Percentiles rank a stretch among this genome's conserved stretches.
Evolutionary conservation across 64 coral and sea anemone genomes (phyloP).

Genomic region (Anthopleura sola): DNA sequence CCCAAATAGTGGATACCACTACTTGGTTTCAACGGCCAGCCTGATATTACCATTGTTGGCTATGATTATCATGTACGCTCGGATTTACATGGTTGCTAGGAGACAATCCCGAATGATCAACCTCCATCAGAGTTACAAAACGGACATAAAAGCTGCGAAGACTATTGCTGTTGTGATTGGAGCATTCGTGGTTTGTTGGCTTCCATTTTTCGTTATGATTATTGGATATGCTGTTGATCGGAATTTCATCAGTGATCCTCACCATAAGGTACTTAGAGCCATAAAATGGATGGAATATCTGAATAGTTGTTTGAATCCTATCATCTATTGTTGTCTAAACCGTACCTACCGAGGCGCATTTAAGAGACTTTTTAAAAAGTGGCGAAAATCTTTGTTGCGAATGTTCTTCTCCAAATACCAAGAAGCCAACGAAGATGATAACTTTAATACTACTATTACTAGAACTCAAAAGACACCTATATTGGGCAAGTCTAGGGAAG

Average conservation of each 20-base stretch:
- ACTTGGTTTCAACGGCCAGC: constrained; percentile 54
- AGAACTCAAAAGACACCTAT: neutral
- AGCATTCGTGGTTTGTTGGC: constrained; percentile 76
- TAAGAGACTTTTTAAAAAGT: constrained; percentile 68
- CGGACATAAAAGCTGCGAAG: constrained; percentile 87
- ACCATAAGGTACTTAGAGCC: constrained; percentile 18
- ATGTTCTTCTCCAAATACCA: neutral
- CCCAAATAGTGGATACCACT: constrained; percentile 45
- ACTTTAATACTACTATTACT: neutral
- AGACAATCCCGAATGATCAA: constrained; percentile 48
- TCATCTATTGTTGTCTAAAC: constrained; percentile 85
- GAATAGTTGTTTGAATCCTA: constrained; percentile 81
- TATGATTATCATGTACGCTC: constrained; percentile 74
- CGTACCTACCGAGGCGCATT: constrained; percentile 79
- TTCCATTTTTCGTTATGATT: constrained; percentile 75
- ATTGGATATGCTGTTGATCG: constrained; percentile 48
- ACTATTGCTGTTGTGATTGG: constrained; percentile 92
- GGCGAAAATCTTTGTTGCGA: constrained; percentile 9
- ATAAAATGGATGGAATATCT: constrained; percentile 87
- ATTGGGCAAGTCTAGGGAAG: neutral
- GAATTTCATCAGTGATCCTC: constrained; percentile 27
- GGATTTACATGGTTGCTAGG: constrained; percentile 71
- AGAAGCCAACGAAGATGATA: neutral
- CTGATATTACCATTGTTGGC: constrained; percentile 54
- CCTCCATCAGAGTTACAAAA: constrained; percentile 52